These are phyloP conservation scores for Vipera latastei DNA, from an alignment of 2,797 vertebrate genomes.

Conservation along the genomic window DNA sequence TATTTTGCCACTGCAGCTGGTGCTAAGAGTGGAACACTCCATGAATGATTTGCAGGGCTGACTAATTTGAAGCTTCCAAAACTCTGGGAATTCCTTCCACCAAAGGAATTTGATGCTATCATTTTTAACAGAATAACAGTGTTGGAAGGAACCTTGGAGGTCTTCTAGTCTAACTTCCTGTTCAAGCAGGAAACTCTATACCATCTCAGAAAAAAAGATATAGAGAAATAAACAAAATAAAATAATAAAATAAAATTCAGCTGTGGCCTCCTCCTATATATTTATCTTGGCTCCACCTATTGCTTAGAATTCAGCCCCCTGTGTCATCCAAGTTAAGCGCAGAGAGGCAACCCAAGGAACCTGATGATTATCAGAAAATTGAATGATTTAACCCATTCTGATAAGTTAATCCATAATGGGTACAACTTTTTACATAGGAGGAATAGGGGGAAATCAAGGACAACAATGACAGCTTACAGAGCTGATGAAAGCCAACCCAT, in stretches of 20 bases:
- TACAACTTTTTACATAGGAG: accelerated
- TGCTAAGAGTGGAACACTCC: neutral
- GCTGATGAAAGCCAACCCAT: conserved; percentile 87
- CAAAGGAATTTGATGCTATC: too few species aligned
- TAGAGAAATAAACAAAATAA: too few species aligned
- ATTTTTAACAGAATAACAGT: too few species aligned
- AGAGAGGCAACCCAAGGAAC: neutral
- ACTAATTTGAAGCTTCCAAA: too few species aligned
- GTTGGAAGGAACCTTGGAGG: too few species aligned
- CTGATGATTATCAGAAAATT: neutral
- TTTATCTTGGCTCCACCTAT: neutral
- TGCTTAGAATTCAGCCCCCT: neutral
- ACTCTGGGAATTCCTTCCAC: too few species aligned
- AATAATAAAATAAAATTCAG: too few species aligned
- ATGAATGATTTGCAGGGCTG: neutral
- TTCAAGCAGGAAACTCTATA: too few species aligned
- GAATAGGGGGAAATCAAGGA: neutral
- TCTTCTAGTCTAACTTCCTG: too few species aligned
- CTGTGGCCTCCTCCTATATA: neutral
- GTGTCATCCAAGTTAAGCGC: neutral
- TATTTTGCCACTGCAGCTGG: too few species aligned
- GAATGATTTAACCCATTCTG: neutral
- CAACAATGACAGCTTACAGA: conserved; percentile 73
- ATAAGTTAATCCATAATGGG: neutral
- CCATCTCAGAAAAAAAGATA: too few species aligned